phyloP scores from a whole-genome alignment of 92 coral and sea anemone genomes.

The Porites rus region DNA sequence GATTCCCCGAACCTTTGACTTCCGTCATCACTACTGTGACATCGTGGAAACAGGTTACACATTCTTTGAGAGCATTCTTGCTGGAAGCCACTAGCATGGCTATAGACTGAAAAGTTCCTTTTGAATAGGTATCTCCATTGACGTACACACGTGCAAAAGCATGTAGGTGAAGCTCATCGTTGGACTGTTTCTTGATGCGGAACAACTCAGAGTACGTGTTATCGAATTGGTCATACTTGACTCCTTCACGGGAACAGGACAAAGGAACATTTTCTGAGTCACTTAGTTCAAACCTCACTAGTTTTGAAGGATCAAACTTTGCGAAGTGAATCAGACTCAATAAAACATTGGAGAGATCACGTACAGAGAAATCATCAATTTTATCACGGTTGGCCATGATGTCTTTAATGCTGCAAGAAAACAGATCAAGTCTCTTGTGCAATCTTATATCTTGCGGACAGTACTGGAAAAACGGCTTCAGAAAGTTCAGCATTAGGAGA shows the following conservation, averaged over 20 bases:
- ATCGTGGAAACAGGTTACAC: neutral
- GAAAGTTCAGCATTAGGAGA: neutral
- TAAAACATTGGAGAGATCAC: neutral
- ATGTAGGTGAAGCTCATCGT: neutral
- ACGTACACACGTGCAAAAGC: neutral
- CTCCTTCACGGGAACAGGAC: neutral
- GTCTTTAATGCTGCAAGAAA: neutral
- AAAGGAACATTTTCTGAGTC: neutral
- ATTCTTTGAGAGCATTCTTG: neutral
- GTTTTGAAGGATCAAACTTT: slow-evolving; percentile 7
- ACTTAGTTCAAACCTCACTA: slow-evolving; percentile 9
- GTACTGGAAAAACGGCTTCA: neutral
- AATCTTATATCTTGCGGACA: neutral
- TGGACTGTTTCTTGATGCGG: neutral
- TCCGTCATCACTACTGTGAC: neutral
- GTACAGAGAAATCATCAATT: neutral
- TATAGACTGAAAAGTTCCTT: neutral
- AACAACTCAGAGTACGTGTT: slow-evolving; percentile 15
- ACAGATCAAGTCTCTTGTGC: neutral
- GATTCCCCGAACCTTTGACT: neutral
- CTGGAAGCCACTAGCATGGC: neutral
- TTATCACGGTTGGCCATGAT: neutral
- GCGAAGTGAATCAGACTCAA: slow-evolving; percentile 12
- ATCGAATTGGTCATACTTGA: neutral
- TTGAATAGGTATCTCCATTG: neutral